phyloP scores from a whole-genome alignment of 2,113 vertebrate genomes.

The Chaetura pelagica region DNA sequence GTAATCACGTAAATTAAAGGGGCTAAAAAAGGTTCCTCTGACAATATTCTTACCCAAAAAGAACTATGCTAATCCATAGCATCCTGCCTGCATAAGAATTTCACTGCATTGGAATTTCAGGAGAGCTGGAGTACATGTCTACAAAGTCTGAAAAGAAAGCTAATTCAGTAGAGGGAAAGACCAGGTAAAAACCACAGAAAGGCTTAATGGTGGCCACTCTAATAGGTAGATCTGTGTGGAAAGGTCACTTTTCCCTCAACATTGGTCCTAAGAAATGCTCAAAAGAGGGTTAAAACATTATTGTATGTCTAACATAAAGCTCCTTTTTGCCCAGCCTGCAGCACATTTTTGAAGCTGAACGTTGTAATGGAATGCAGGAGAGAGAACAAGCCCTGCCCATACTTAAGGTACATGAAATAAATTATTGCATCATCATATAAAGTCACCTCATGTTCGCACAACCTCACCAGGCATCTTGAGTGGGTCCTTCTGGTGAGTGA shows the following conservation, averaged over 20 bases:
- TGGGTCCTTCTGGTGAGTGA: not conserved
- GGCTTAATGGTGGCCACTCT: not conserved
- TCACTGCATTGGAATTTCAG: not conserved
- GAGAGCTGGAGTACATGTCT: not conserved
- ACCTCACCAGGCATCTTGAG: not conserved
- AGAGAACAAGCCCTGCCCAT: not conserved
- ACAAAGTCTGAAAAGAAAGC: not conserved
- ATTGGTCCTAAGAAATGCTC: constrained; percentile 4
- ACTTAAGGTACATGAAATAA: not conserved
- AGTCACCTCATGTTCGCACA: not conserved
- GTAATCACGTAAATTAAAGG: not conserved
- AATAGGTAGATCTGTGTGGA: not conserved
- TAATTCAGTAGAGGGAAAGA: not conserved
- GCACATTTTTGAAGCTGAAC: not conserved
- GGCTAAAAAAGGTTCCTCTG: not conserved
- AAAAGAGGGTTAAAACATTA: not conserved
- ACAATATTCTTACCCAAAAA: not conserved
- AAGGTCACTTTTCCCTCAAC: constrained; percentile 43
- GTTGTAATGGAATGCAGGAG: not conserved
- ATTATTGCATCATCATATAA: not conserved
- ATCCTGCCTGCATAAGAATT: not conserved
- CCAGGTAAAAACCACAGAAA: not conserved
- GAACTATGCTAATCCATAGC: not conserved
- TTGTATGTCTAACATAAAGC: not conserved
- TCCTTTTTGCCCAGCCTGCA: not conserved